Base-by-base conservation (phyloP, 2,113 vertebrate genomes). In the Prietella phreatophila region DNA sequence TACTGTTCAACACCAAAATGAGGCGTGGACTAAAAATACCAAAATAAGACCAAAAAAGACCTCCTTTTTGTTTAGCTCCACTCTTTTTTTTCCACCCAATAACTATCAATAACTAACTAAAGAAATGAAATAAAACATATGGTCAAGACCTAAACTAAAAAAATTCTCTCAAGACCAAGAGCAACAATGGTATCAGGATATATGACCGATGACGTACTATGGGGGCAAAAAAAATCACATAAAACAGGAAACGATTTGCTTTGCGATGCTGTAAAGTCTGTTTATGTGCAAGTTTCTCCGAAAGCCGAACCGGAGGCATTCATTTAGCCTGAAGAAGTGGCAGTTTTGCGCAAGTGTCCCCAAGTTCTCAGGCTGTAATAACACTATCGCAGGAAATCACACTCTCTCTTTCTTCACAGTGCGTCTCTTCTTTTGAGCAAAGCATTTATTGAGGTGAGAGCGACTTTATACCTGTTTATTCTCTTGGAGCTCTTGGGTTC, bases 371-470 rank as follows among this genome's bases (percentile, higher is more conserved):
- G 13, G 8, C n/a, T 53, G 58, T 63, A 87, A 83, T 65, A 76
- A 58, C 47, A 86, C 76, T 75, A 86, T 86, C 69, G 82, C 76
- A 75, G 78, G 50, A 78, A 82, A 63, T 85, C 71, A 33, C 84
- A 86, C 88, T 61, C 53, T 67, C 9, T 30, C 39, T 60, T 78
- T 33, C 22, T 2, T 47, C 20, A 71, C 30, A 30, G 13, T 5
- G 47, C 65, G 56, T 27, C 3, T 33, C 58, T 63, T 11, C 39
- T 55, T 30, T 63, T 39, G 30, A 61, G 55, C 76, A 63, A 69
- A 75, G 11, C 39, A 11, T 76, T 25, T 47, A 42, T 11, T 2
- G 22, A 47, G 39, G 20, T 1, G 10, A 47, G 39, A 13, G 39
- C 27, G 39, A 27, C 1, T 76, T 14, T 50, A 50, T 76, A 50